Evolutionary conservation across 2,888 invertebrate genomes (phyloP).

Genomic region (Spisula subtruncata): DNA sequence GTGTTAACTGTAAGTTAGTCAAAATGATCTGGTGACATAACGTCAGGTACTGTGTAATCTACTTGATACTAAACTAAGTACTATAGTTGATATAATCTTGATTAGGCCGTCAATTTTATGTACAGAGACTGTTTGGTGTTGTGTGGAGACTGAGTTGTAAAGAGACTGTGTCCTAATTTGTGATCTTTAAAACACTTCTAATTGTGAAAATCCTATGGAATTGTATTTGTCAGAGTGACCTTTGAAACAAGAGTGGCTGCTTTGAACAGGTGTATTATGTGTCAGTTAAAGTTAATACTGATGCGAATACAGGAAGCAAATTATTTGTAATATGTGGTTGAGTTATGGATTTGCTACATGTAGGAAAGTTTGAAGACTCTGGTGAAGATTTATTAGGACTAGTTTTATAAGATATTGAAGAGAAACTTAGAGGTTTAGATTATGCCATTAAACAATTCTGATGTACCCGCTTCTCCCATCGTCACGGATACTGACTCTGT

Average conservation of each 20-base stretch:
- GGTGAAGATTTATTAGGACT: not conserved
- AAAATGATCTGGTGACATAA: not conserved
- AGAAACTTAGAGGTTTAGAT: not conserved
- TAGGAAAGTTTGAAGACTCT: not conserved
- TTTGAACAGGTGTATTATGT: not conserved
- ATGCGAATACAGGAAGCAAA: not conserved
- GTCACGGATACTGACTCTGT: not conserved
- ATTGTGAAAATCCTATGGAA: not conserved
- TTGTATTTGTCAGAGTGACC: too few species aligned
- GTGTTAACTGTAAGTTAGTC: not conserved
- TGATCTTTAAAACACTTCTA: not conserved
- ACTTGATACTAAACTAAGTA: not conserved
- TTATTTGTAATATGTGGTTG: not conserved
- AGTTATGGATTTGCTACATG: not conserved
- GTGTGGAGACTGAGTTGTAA: not conserved
- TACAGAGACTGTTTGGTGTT: too few species aligned
- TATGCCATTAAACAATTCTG: conserved; percentile 10
- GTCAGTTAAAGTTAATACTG: not conserved
- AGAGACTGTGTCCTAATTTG: not conserved
- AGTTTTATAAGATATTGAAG: not conserved
- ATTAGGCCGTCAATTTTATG: not conserved
- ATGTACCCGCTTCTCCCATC: not conserved
- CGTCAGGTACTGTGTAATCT: not conserved
- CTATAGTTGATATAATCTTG: not conserved
- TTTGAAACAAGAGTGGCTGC: not conserved